Evolutionary conservation across 2,797 vertebrate genomes (phyloP), one percentile per base, ranked within the genome.

Genomic region (Ctenopoma multispine): DNA sequence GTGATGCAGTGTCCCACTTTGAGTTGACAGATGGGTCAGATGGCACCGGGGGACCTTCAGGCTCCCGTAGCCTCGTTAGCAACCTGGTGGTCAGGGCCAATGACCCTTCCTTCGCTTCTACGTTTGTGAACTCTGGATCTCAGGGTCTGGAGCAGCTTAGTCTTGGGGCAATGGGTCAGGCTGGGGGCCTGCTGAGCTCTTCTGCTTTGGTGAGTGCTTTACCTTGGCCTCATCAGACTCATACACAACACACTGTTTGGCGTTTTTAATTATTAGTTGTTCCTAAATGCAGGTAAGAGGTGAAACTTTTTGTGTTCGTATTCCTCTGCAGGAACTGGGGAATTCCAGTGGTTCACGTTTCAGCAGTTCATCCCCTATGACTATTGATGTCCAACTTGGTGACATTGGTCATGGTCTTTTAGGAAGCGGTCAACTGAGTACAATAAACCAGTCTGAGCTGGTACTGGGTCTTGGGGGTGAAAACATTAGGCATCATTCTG

Each of bases 381-480:
- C 97, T 77, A 97, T 98, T 23, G 96, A 97, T 23, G 96, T 98
- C 40, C 95, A 96, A 15, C 95, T 97, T 59, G 91, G 93, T 8
- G 96, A 97, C 78, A 95, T 97, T 41, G 93, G 94, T 77, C 95
- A 96, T 6, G 83, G 94, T 54, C 94, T 98, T 29, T 78, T 97
- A 82, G 94, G 94, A 31, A 95, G 96, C 72, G 91, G 91, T 82
- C 96, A 96, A 40, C 87, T 97, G 68, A 93, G 92, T 47, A 97
- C 96, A 36, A 98, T 97, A 23, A 96, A 97, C 90, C 96, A 96
- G 49, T 95, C 96, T 1, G 96, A 96, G 86, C 92, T 98, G 65
- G 93, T 96, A 3, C 92, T 97, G 61, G 96, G 95, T 75, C 93
- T 97, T 8, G 95, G 95, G 4, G 91, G 90, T 7, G 93, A 93